phyloP scores from a whole-genome alignment of 2,113 vertebrate species.

The Hypocryptadius cinnamomeus region DNA sequence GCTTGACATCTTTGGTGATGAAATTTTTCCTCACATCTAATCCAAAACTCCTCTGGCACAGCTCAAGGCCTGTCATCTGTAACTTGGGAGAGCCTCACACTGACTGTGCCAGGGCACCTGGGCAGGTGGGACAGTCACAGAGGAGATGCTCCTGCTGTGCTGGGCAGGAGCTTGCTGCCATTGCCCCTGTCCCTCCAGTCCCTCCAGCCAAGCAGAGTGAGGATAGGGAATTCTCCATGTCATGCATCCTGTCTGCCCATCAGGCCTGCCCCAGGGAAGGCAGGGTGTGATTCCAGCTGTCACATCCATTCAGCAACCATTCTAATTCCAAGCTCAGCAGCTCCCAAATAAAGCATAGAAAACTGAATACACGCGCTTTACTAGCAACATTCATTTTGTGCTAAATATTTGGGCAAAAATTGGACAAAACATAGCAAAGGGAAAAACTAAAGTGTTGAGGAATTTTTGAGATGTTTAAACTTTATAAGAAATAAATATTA shows the following conservation, averaged over 20 bases:
- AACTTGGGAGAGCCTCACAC: background rate
- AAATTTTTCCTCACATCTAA: background rate
- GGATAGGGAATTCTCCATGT: background rate
- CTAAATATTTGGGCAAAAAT: background rate
- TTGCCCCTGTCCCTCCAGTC: background rate
- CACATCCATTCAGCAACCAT: background rate
- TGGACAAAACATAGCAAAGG: background rate
- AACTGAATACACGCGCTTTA: background rate
- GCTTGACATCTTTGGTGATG: background rate
- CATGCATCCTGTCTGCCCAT: background rate
- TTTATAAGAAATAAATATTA: background rate
- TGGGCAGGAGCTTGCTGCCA: background rate
- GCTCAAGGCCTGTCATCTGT: background rate
- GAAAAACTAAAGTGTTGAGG: background rate
- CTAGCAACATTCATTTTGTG: background rate
- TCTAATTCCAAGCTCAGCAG: background rate
- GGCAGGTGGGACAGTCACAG: background rate
- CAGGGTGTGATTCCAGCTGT: background rate
- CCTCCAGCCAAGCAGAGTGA: background rate
- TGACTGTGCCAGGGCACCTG: accelerated
- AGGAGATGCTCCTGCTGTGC: background rate
- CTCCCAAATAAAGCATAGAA: background rate
- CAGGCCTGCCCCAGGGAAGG: background rate
- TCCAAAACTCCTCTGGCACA: background rate
- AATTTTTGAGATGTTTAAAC: background rate